Percentiles rank a stretch among this genome's conserved stretches.
phyloP scores from a whole-genome alignment of 2,888 invertebrate genomes.

The Diarsia brunnea region DNA sequence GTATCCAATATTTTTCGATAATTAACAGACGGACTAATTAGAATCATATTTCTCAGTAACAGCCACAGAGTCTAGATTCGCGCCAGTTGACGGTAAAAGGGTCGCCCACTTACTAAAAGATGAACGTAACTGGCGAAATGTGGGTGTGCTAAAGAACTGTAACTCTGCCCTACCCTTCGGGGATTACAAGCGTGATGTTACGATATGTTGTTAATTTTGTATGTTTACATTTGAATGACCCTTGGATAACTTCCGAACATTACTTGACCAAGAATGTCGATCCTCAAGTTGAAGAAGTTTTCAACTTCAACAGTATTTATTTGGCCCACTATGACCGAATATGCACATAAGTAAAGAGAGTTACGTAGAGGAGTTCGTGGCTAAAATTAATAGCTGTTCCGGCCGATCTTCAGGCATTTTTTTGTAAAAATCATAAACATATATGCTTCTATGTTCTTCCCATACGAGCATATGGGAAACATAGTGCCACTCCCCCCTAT shows the following conservation, averaged over 20 bases:
- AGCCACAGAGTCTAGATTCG: too few relatives aligned
- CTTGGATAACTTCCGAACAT: background rate
- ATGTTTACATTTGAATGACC: background rate
- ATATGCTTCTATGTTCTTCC: too few relatives aligned
- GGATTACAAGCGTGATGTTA: background rate
- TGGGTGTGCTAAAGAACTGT: background rate
- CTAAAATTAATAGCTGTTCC: background rate
- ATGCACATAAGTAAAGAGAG: background rate
- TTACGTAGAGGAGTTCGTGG: background rate
- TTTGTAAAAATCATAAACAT: too few relatives aligned
- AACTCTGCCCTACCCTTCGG: background rate
- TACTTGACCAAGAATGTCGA: background rate
- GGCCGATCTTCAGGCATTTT: too few relatives aligned
- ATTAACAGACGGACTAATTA: too few relatives aligned
- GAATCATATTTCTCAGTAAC: too few relatives aligned
- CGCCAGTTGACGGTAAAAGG: too few relatives aligned
- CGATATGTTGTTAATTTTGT: background rate
- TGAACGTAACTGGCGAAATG: too few relatives aligned
- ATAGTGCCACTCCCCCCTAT: too few relatives aligned
- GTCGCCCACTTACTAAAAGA: too few relatives aligned
- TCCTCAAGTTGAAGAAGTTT: conserved; percentile 13
- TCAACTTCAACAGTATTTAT: conserved; percentile 22
- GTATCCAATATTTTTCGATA: too few relatives aligned
- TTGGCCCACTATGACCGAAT: background rate
- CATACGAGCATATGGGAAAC: too few relatives aligned